Evolutionary conservation across 2,797 vertebrate genomes (phyloP).

Genomic region (Rhyacichthys aspro): DNA sequence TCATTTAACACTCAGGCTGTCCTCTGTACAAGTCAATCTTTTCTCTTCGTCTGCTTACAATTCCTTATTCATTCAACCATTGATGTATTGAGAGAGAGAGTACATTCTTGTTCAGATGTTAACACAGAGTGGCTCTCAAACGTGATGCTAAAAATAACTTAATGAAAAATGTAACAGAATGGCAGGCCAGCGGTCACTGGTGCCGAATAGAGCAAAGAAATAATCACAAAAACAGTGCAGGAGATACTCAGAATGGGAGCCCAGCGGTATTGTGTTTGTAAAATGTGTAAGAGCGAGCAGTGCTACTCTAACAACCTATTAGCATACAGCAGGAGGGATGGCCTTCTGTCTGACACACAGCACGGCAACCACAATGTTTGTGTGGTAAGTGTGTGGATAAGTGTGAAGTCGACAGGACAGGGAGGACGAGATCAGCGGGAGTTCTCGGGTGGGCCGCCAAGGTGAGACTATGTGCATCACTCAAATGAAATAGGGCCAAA

Average conservation of each 20-base stretch:
- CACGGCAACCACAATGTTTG: constrained; percentile 9
- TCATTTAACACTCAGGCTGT: not conserved
- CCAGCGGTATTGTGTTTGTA: constrained; percentile 40
- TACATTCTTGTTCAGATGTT: not conserved
- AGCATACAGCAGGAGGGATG: constrained; percentile 46
- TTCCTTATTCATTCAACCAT: constrained; percentile 2
- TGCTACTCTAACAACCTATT: constrained; percentile 47
- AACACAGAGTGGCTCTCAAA: constrained; percentile 8
- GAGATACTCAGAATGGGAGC: constrained; percentile 45
- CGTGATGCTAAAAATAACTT: constrained; percentile 1
- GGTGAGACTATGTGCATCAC: not conserved
- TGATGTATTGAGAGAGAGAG: not conserved
- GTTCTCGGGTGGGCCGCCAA: not conserved
- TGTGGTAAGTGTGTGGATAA: not conserved
- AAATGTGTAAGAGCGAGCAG: not conserved
- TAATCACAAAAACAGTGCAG: not conserved
- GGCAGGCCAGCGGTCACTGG: constrained; percentile 23
- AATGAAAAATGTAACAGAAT: constrained; percentile 11
- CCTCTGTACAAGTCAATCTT: not conserved
- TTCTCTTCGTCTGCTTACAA: not conserved
- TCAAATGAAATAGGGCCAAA: not conserved
- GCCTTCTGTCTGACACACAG: constrained; percentile 54
- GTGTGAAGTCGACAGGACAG: constrained; percentile 6
- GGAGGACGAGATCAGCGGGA: not conserved
- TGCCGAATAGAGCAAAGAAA: not conserved